Evolutionary conservation across 2,113 vertebrate species (phyloP).

Genomic region (Eolophus roseicapilla): DNA sequence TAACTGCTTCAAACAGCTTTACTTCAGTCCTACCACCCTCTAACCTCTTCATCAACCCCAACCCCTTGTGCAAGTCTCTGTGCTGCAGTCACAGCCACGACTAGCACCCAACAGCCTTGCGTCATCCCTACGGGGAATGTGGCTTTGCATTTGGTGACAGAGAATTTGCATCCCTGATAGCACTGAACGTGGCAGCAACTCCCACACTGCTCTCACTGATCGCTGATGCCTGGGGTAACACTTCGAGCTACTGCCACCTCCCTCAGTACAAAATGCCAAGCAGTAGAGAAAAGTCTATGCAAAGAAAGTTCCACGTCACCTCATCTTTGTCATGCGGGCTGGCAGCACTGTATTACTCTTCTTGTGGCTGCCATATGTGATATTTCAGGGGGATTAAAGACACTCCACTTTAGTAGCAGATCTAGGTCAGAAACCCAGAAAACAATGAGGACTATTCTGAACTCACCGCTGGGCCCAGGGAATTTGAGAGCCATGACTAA

Average conservation of each 20-base stretch:
- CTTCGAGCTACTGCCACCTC: not conserved
- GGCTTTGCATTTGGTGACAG: not conserved
- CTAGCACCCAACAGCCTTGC: not conserved
- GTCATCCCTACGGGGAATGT: not conserved
- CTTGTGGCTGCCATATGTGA: not conserved
- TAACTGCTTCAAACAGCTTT: not conserved
- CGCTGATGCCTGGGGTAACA: not conserved
- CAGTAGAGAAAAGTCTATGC: not conserved
- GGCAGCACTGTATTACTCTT: not conserved
- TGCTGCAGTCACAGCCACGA: not conserved
- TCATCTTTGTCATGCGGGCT: not conserved
- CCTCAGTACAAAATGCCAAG: not conserved
- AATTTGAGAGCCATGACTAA: not conserved
- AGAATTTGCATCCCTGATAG: not conserved
- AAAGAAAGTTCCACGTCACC: not conserved
- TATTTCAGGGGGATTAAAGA: not conserved
- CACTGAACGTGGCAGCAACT: not conserved
- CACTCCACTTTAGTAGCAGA: not conserved
- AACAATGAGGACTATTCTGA: not conserved
- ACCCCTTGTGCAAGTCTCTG: rapidly evolving
- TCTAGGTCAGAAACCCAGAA: not conserved
- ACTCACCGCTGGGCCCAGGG: not conserved
- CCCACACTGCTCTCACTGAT: not conserved
- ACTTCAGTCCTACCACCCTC: not conserved
- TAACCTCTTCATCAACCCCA: not conserved